Evolutionary conservation across 1,140 invertebrate species (phyloP), one percentile per base, ranked within the genome.

Genomic region (Popillia japonica): DNA sequence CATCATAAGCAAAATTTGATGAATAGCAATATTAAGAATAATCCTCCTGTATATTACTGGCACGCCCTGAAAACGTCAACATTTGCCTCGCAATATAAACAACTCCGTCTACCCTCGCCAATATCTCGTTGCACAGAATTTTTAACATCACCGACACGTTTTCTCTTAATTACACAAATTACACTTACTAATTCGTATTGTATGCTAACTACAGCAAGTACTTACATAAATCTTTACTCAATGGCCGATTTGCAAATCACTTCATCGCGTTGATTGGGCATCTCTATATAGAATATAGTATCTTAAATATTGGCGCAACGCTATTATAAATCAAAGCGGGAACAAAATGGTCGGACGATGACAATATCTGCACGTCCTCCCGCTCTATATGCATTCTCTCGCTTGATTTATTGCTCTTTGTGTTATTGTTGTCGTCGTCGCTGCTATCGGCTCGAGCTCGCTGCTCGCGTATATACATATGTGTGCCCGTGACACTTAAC

Each of bases 211-310:
- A 55, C 48, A 55, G 17, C 14, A 55, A 17, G 14, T 17, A 55
- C 48, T 17, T 55, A 55, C 48, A 55, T 55, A 17, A 14, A 55
- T 55, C 48, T 17, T 17, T 14, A 55, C 11, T 55, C 17, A n/a
- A 55, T 55, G 48, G 48, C 17, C 48, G 48, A 55, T 55, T 55
- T 55, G 48, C 48, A 55, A 55, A 55, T 55, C 48, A 55, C n/a
- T 17, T n/a, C 48, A 55, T 55, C 48, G 17, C 10, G 48, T 55
- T 55, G 48, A n/a, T 17, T 17, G 17, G 48, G 17, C 17, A 55
- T 17, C 14, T 55, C n/a, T 17, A 55, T 55, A 17, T n/a, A 34
- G 27, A 34, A 34, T 34, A 55, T 55, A 55, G 48, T 55, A n/a
- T 55, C 48, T 55, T 55, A 55, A 55, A n/a, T 17, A 17, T 55